phyloP scores from a whole-genome alignment of 2,888 invertebrate genomes.

The Helobdella robusta region DNA sequence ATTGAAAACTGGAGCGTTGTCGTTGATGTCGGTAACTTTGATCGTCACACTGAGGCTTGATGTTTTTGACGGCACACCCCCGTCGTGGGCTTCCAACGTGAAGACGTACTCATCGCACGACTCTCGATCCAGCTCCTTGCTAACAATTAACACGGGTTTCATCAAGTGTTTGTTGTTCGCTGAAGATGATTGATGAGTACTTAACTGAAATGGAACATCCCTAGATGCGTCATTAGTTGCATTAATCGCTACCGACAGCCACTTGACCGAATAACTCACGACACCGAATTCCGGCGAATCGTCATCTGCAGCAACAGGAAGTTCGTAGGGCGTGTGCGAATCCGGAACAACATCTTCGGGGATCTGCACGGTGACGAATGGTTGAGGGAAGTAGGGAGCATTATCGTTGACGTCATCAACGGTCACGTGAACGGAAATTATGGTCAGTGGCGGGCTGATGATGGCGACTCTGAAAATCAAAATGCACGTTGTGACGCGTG shows the following conservation, averaged over 20 bases:
- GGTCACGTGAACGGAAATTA: constrained; percentile 35
- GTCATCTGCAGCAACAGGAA: background rate
- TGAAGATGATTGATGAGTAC: too few relatives aligned
- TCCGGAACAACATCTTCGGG: background rate
- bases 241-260: background rate
- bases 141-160: background rate
- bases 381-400: constrained; percentile 38
- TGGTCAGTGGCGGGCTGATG: background rate
- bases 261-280: background rate
- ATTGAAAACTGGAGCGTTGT: constrained; percentile 42
- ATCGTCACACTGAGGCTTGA: constrained; percentile 35
- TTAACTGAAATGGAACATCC: too few relatives aligned
- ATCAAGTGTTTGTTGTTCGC: background rate
- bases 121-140: background rate
- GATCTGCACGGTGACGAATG: background rate
- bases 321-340: too few relatives aligned
- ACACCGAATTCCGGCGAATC: background rate
- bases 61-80: background rate
- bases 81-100: background rate
- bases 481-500: constrained; percentile 35
- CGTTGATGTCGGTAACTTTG: constrained; percentile 43
- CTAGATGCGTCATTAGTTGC: background rate
- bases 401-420: constrained; percentile 46
- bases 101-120: background rate
- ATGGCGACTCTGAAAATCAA: constrained; percentile 3